A percentile compares a stretch with the other conserved stretches of the same genome.
These are phyloP conservation scores for Arenaria interpres DNA, from an alignment of 2,113 vertebrate species.

Conservation along the genomic window DNA sequence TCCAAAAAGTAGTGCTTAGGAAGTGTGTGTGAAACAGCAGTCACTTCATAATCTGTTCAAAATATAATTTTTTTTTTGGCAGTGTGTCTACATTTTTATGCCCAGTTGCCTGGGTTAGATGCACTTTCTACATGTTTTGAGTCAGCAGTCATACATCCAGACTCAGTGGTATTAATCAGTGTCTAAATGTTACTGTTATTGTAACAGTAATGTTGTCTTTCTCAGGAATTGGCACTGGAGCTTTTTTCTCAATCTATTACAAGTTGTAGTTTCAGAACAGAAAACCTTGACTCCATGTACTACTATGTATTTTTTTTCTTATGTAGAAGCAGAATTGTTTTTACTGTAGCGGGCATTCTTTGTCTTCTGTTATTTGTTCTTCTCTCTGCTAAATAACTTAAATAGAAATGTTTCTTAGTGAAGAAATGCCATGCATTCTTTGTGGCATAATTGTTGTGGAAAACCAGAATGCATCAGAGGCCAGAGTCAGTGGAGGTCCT, in stretches of 20 bases:
- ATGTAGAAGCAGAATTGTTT: neutral
- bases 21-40: neutral
- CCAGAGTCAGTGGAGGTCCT: neutral
- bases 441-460: neutral
- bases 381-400: neutral
- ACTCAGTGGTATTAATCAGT: neutral
- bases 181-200: neutral
- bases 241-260: neutral
- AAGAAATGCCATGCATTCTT: neutral
- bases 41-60: neutral
- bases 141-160: neutral
- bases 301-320: neutral
- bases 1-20: neutral
- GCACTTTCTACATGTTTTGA: neutral
- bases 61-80: neutral
- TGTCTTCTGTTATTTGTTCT: neutral
- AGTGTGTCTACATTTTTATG: neutral
- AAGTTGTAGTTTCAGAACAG: neutral
- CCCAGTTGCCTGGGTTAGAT: neutral
- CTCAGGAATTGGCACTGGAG: neutral
- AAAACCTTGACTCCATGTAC: neutral
- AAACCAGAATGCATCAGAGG: neutral
- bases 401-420: neutral
- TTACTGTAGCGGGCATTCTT: neutral
- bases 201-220: neutral